phyloP scores from a whole-genome alignment of 1,140 invertebrate species.

The Vanessa tameamea region DNA sequence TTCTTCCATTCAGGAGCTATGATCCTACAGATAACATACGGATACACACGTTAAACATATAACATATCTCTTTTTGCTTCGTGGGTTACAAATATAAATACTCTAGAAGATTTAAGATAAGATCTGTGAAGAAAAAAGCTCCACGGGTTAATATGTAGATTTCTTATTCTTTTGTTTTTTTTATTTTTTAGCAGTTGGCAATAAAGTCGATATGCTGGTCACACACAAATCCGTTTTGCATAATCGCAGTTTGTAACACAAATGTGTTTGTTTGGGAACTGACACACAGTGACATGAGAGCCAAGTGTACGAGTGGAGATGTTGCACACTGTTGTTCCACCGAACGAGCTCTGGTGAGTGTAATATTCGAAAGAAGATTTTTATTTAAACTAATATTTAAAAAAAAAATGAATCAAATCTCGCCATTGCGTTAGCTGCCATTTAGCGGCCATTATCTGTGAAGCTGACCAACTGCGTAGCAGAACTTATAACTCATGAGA shows the following conservation, averaged over 20 bases:
- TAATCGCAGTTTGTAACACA: constrained; percentile 35
- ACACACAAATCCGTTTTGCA: constrained; percentile 45
- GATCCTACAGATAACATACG: no score
- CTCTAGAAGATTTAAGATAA: no score
- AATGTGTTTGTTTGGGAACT: constrained; percentile 45
- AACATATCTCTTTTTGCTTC: no score
- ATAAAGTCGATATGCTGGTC: constrained; percentile 50
- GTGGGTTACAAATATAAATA: no score
- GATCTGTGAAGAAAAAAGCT: no score
- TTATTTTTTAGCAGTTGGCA: constrained; percentile 32
- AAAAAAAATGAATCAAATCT: no score
- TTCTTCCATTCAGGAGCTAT: no score
- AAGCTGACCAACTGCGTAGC: no score
- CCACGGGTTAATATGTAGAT: no score
- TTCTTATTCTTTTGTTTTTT: background rate
- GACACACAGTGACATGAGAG: constrained; percentile 53
- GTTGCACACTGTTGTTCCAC: constrained; percentile 18
- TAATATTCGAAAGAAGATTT: background rate
- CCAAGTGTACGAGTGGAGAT: constrained; percentile 26
- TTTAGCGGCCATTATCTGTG: no score
- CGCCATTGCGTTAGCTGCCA: background rate
- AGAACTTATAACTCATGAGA: no score
- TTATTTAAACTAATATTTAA: background rate
- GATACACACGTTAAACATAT: no score
- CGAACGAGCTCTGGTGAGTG: constrained; percentile 16